Base-by-base conservation (phyloP, 2,113 vertebrate species). In the Zosterops borbonicus region DNA sequence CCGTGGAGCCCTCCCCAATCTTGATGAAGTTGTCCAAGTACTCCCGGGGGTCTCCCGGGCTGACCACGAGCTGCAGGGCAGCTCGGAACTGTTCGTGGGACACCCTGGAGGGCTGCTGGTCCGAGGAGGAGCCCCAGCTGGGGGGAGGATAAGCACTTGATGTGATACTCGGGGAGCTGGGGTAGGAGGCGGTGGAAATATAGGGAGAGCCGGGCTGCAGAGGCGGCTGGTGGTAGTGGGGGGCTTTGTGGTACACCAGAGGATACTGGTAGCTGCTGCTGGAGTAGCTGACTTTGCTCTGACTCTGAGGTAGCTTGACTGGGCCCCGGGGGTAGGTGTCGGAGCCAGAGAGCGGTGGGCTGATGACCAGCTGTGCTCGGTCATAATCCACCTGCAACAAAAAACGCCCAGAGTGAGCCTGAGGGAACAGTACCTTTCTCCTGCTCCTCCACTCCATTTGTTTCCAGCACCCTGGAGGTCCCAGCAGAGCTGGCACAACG, bases 11-110 rank as follows among this genome's bases (percentile, higher is more conserved):
- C 97, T 99, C 99, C 21, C 99, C 99, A 0, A 99, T 99, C 98
- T 99, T 99, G 92, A 99, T 99, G 96, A 99, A 99, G 98, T 96
- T 99, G 98, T 99, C 99, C 98, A 99, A 90, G 97, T 99, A 99
- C 90, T 99, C 99, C 33, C 99, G 98, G n/a, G 99, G 99, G 95
- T 99, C 99, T 0, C 99, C 99, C 1, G 99, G 99, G 94, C 99
- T 99, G 75, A 99, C 99, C 83, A 99, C 99, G 33, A 99, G 98
- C 94, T 99, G 99, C 84, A 99, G 98, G 4, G 99, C 99, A 23
- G 99, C 99, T 94, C 99, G 97, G 96, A 99, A 99, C 95, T 99
- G 99, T 98, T 99, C 99, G 0, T 99, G 99, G 56, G 99, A 99
- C 55, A 99, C 99, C 95, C 99, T 97, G 90, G 99, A 99, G 68